phyloP scores from a whole-genome alignment of 2,113 vertebrate genomes.

The Elachura formosa region DNA sequence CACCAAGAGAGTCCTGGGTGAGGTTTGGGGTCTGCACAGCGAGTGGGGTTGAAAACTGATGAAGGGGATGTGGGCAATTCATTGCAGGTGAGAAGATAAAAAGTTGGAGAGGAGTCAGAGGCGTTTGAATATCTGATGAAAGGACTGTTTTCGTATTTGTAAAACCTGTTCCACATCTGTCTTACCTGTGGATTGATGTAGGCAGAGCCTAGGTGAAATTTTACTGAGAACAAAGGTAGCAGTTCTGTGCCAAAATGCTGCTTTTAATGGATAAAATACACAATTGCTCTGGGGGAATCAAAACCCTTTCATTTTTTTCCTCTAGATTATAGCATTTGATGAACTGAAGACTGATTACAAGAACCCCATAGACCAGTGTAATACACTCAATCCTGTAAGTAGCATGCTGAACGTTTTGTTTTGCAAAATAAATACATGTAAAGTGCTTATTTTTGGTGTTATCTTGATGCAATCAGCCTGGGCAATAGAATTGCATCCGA shows the following conservation, averaged over 20 bases:
- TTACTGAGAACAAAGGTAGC: too few species aligned
- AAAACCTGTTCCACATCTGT: neutral
- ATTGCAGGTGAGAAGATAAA: neutral
- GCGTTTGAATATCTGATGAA: neutral
- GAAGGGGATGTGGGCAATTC: neutral
- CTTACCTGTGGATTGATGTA: neutral
- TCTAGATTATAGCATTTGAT: conserved; percentile 97
- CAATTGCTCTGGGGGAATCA: neutral
- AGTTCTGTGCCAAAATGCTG: neutral
- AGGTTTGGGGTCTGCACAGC: accelerated
- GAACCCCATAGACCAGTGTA: conserved; percentile 99
- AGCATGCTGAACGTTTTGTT: neutral
- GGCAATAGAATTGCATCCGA: neutral
- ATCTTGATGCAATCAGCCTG: neutral
- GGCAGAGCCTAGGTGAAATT: accelerated
- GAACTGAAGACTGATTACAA: conserved; percentile 99
- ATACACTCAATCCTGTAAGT: conserved; percentile 98
- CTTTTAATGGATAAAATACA: neutral
- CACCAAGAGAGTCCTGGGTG: accelerated
- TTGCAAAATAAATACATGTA: neutral
- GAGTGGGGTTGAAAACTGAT: neutral
- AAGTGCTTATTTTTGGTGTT: neutral
- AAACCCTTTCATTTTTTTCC: conserved; percentile 5
- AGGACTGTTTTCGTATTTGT: neutral
- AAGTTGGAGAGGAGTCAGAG: neutral